phyloP scores from a whole-genome alignment of 1,140 invertebrate genomes.

The Patella vulgata region DNA sequence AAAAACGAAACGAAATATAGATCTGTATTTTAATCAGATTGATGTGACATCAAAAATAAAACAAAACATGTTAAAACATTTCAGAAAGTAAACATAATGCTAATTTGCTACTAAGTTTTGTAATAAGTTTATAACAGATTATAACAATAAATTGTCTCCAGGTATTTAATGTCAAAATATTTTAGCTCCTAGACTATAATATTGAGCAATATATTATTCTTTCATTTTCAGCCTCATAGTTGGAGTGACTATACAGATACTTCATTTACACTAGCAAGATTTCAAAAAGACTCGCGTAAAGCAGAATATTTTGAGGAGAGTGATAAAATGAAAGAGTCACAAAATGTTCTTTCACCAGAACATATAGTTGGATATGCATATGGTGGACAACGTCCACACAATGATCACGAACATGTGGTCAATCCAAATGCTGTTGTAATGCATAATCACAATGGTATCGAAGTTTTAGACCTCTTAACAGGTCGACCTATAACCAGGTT shows the following conservation, averaged over 20 bases:
- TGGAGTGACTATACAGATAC: conserved; percentile 55
- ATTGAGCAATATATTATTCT: too few species aligned
- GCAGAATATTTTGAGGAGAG: conserved; percentile 15
- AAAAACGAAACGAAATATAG: too few species aligned
- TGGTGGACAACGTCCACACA: conserved; percentile 60
- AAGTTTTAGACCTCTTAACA: conserved; percentile 52
- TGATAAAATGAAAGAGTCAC: neutral
- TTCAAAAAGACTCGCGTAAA: conserved; percentile 34
- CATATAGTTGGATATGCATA: conserved; percentile 58
- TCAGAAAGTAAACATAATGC: too few species aligned
- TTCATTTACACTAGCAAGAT: conserved; percentile 49
- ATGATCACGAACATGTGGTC: conserved; percentile 46
- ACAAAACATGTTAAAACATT: too few species aligned
- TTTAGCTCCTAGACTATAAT: too few species aligned
- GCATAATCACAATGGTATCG: conserved; percentile 41
- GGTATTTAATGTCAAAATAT: too few species aligned
- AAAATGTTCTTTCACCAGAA: conserved; percentile 42
- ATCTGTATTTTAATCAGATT: too few species aligned
- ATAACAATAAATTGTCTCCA: too few species aligned
- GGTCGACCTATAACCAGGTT: conserved; percentile 57
- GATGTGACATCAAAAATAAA: too few species aligned
- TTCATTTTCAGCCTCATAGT: conserved; percentile 49
- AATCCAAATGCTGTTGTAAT: conserved; percentile 56
- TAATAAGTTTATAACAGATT: too few species aligned
- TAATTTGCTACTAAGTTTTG: too few species aligned